Base-by-base conservation (phyloP, 2,797 vertebrate species). In the Mormyrops attenuatus region DNA sequence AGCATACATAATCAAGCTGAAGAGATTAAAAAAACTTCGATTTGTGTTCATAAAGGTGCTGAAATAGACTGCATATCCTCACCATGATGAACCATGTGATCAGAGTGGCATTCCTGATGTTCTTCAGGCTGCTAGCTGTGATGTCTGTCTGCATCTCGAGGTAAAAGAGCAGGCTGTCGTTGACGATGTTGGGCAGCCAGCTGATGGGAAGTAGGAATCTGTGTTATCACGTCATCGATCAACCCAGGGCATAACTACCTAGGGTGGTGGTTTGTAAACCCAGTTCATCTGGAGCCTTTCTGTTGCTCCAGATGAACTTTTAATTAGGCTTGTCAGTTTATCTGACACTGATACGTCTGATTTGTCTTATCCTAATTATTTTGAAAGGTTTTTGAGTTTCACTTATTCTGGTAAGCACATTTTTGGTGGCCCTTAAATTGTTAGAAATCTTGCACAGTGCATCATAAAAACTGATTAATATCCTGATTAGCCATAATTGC, bases 61-160 rank as follows among this genome's bases (percentile, higher is more conserved):
- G 22, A 50, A 49, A 11, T 85, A 1, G 11, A 98, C 94, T 85
- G 95, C 95, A 85, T 99, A 97, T 20, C 44, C 95, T 92, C 94
- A 99, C 98, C 98, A 99, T 98, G 90, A 98, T 97, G 91, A 99
- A 98, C 98, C 98, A 99, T 0, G 97, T 98, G 94, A 97, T 98
- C 91, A 97, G 96, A 5, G 96, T 96, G 0, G 97, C 96, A 17
- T 96, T 99, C 90, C 96, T 95, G 63, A 97, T 90, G 7, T 96
- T 95, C 92, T 97, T 98, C 89, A 98, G 93, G 4, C 94, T 88
- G 38, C 50, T 91, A 89, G 94, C 95, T 1, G 92, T 94, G 90
- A 98, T 95, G 89, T 99, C 96, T 0, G 94, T 92, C 94, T 99
- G 97, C 96, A 97, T 96, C 95, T 99, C 98, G 0, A 99, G 95